Percentiles rank a stretch among this genome's conserved stretches.
Evolutionary conservation across 2,113 vertebrate species (phyloP).

Genomic region (Chaetodon trifascialis): DNA sequence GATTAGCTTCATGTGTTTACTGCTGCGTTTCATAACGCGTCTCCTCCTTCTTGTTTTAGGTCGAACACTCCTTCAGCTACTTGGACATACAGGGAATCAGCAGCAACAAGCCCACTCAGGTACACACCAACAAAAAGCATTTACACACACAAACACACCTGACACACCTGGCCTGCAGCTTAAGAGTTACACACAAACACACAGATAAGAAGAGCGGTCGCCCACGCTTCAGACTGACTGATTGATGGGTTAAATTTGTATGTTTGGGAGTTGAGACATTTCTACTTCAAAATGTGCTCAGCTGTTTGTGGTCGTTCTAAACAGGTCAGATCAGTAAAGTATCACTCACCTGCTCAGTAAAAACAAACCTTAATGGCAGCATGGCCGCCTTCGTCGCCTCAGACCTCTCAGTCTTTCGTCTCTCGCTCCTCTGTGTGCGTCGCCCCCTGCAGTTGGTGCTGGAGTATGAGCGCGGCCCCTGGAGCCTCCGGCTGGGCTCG

Average conservation of each 20-base stretch:
- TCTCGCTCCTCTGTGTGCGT: slow-evolving; percentile 16
- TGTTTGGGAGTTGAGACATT: not conserved
- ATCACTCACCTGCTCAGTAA: not conserved
- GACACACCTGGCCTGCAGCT: not conserved
- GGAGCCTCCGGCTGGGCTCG: slow-evolving; percentile 88
- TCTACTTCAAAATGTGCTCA: not conserved
- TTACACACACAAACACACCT: not conserved
- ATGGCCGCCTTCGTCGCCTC: not conserved
- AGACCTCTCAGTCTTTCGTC: not conserved
- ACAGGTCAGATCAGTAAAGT: too few species aligned
- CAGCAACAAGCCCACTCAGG: slow-evolving; percentile 75
- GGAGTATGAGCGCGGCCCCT: slow-evolving; percentile 89
- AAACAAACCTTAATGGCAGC: not conserved
- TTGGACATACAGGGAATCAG: slow-evolving; percentile 74
- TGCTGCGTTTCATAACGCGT: not conserved
- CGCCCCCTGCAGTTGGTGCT: slow-evolving; percentile 88
- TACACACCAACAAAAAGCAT: slow-evolving; percentile 1
- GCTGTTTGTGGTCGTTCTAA: too few species aligned
- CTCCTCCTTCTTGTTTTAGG: slow-evolving; percentile 38
- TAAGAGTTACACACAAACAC: not conserved
- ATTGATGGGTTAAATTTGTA: not conserved
- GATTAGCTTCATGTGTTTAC: not conserved
- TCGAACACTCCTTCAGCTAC: slow-evolving; percentile 78
- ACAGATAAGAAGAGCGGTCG: not conserved
- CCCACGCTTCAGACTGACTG: not conserved